Evolutionary conservation across 1,140 invertebrate species (phyloP).

Genomic region (Microplitis demolitor): DNA sequence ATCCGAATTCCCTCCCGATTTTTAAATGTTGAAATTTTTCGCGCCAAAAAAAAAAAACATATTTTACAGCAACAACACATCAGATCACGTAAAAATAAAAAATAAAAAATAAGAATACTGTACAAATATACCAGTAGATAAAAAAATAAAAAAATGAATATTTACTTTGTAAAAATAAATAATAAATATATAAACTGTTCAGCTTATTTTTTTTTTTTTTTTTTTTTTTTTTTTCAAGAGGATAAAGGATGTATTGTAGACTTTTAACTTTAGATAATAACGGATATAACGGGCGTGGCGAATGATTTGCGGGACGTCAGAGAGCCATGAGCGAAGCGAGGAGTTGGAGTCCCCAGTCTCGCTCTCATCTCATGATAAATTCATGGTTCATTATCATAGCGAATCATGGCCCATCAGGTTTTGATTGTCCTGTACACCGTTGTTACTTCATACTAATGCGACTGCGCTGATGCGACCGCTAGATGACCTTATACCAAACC

Average conservation of each 20-base stretch:
- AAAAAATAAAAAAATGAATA: too few species aligned
- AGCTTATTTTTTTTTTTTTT: neutral
- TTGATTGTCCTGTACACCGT: slow-evolving; percentile 59
- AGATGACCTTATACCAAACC: slow-evolving; percentile 18
- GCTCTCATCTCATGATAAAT: slow-evolving; percentile 58
- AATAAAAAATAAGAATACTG: too few species aligned
- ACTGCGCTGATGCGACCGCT: slow-evolving; percentile 54
- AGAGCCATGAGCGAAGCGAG: slow-evolving; percentile 46
- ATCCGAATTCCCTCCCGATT: too few species aligned
- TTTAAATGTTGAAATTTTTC: too few species aligned
- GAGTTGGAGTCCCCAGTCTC: slow-evolving; percentile 57
- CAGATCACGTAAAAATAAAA: too few species aligned
- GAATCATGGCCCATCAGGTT: slow-evolving; percentile 63
- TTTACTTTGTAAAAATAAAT: too few species aligned
- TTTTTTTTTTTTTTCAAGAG: neutral
- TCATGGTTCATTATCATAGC: slow-evolving; percentile 64
- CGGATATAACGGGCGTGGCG: neutral
- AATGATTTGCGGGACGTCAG: slow-evolving; percentile 22
- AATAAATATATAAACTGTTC: neutral
- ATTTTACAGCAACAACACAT: too few species aligned
- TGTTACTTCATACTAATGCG: slow-evolving; percentile 62
- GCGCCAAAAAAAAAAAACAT: too few species aligned
- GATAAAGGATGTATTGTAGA: neutral
- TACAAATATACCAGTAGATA: too few species aligned
- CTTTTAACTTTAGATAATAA: neutral